phyloP scores from a whole-genome alignment of 2,113 vertebrate genomes.

The Pelobates fuscus region DNA sequence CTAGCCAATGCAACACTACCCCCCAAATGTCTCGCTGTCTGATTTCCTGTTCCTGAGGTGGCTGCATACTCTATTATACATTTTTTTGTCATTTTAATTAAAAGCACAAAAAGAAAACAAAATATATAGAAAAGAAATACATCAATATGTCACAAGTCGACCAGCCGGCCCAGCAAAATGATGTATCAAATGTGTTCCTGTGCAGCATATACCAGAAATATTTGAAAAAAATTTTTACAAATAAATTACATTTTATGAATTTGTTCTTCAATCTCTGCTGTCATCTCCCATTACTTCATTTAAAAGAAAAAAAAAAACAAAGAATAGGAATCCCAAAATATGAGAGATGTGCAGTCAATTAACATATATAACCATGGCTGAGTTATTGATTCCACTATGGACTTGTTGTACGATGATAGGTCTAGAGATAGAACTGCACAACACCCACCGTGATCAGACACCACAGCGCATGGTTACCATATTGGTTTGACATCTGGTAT shows the following conservation, averaged over 20 bases:
- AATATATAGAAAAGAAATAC: conserved; percentile 27
- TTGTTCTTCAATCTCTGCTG: background rate
- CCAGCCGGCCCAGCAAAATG: conserved; percentile 17
- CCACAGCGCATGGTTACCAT: too few relatives aligned
- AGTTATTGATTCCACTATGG: too few relatives aligned
- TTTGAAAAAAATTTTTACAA: conserved; percentile 25
- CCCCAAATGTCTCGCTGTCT: background rate
- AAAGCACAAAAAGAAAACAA: background rate
- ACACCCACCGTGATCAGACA: too few relatives aligned
- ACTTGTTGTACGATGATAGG: too few relatives aligned
- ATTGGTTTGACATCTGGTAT: too few relatives aligned
- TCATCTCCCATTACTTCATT: background rate
- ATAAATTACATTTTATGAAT: conserved; percentile 38
- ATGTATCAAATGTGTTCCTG: conserved; percentile 20
- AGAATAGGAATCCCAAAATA: too few relatives aligned
- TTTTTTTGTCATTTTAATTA: conserved; percentile 19
- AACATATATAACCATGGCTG: too few relatives aligned
- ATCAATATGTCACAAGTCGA: conserved; percentile 32
- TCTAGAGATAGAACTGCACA: too few relatives aligned
- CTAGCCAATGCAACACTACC: background rate
- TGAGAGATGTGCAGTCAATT: too few relatives aligned
- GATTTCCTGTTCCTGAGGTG: conserved; percentile 7
- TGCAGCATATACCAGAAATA: conserved; percentile 12
- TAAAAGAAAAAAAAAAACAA: background rate
- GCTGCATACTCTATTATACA: background rate